Percentiles rank a stretch among this genome's conserved stretches.
Conservation (phyloP, 2,113 vertebrate genomes). For the Aegithalos caudatus region DNA sequence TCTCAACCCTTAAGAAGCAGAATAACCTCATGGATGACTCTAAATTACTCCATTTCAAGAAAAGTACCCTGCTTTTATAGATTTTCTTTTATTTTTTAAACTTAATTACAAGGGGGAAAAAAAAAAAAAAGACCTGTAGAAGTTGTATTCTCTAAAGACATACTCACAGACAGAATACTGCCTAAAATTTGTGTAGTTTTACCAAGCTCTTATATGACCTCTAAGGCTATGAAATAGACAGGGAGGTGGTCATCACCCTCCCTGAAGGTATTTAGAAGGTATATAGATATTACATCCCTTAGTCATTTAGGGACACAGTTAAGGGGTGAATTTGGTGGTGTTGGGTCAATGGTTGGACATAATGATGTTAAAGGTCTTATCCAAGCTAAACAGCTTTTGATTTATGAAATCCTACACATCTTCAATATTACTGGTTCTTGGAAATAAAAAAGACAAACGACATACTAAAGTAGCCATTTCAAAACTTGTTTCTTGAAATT, state of each 20-base stretch:
- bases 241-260: neutral
- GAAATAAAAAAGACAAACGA: neutral
- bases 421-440: neutral
- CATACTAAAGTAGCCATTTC: neutral
- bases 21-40: neutral
- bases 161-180: neutral
- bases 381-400: neutral
- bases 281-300: neutral
- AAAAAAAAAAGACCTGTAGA: neutral
- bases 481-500: neutral
- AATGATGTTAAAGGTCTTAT: neutral
- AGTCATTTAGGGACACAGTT: rapidly evolving
- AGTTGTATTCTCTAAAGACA: neutral
- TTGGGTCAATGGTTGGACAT: neutral
- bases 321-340: neutral
- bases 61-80: neutral
- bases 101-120: neutral
- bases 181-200: neutral
- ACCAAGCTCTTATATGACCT: neutral
- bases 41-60: neutral
- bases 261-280: neutral
- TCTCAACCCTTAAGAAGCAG: neutral
- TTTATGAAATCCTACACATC: neutral
- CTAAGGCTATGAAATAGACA: neutral
- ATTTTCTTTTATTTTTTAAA: neutral